These are phyloP conservation scores for Colossoma macropomum DNA, from an alignment of 2,113 vertebrate species.

Conservation along the genomic window DNA sequence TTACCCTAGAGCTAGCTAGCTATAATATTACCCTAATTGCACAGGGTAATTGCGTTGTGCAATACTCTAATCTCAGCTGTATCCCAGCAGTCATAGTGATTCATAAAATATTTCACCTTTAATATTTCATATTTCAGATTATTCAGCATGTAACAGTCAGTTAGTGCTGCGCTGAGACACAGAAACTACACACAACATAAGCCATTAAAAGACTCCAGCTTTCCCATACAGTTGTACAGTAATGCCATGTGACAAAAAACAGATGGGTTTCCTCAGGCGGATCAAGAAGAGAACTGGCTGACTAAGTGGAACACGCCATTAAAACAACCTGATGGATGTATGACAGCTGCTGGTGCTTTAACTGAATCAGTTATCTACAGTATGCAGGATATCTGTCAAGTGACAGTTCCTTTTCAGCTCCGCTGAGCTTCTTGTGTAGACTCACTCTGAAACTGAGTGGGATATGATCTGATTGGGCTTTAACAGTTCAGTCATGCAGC, in stretches of 20 bases:
- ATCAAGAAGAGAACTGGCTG: conserved; percentile 49
- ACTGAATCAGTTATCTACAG: not conserved
- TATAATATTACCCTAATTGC: too few relatives aligned
- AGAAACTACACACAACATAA: not conserved
- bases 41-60: too few relatives aligned
- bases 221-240: conserved; percentile 52
- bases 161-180: not conserved
- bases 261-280: conserved; percentile 69
- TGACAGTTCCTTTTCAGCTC: not conserved
- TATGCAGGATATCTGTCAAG: not conserved
- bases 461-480: not conserved
- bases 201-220: not conserved
- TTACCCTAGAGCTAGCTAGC: too few relatives aligned
- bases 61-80: too few relatives aligned
- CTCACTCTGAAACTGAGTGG: not conserved
- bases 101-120: not conserved
- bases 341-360: not conserved
- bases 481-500: not conserved
- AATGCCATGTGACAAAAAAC: conserved; percentile 69
- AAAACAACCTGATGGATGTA: conserved; percentile 1
- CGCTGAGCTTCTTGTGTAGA: not conserved
- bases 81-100: too few relatives aligned
- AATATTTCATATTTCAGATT: not conserved
- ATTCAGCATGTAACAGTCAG: not conserved
- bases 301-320: conserved; percentile 34